Evolutionary conservation across 1,140 invertebrate genomes (phyloP).

Genomic region (Pectinophora gossypiella): DNA sequence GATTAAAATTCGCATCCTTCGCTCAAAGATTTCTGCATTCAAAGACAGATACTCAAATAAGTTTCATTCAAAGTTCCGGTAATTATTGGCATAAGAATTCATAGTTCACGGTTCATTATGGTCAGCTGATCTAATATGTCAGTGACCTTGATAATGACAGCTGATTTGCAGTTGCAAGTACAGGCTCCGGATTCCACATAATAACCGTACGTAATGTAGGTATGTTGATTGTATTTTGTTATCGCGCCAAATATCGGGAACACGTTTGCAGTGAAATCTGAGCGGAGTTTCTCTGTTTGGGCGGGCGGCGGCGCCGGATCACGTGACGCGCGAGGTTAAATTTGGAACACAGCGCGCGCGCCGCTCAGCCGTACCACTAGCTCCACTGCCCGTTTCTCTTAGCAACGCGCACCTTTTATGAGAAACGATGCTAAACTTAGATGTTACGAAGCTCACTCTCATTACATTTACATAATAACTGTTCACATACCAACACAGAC

Average conservation of each 20-base stretch:
- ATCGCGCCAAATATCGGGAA: conserved; percentile 25
- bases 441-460: conserved; percentile 30
- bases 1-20: too few relatives aligned
- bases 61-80: too few relatives aligned
- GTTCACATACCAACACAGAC: too few relatives aligned
- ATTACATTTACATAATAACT: conserved; percentile 23
- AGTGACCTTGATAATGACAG: conserved; percentile 42
- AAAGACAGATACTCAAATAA: too few relatives aligned
- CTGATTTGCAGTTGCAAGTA: conserved; percentile 22
- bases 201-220: too few relatives aligned
- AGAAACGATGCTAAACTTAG: conserved; percentile 60
- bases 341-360: conserved; percentile 62
- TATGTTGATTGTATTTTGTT: conserved; percentile 12
- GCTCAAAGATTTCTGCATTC: too few relatives aligned
- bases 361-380: conserved; percentile 36
- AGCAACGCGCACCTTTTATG: conserved; percentile 63
- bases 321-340: conserved; percentile 61
- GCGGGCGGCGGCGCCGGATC: conserved; percentile 59
- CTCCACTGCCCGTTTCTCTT: conserved; percentile 41
- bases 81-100: too few relatives aligned
- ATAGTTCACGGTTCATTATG: too few relatives aligned
- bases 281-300: conserved; percentile 72
- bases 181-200: not conserved
- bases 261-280: conserved; percentile 56
- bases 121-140: conserved; percentile 31